Base-by-base conservation (phyloP, 2,113 vertebrate species). In the Polyodon spathula region DNA sequence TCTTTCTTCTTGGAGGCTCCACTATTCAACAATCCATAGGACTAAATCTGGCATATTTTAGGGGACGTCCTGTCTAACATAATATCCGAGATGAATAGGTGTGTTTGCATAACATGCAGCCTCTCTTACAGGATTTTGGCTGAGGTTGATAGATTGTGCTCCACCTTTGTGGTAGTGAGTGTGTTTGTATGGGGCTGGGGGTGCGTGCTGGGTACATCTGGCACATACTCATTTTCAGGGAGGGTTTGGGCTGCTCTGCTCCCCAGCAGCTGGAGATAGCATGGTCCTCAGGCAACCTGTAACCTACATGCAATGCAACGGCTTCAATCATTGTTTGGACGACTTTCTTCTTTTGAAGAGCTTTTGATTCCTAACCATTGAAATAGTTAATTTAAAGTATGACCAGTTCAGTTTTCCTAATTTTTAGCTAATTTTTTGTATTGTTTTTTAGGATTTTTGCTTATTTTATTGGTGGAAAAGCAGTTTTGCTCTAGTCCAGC, bases 341-440 rank as follows among this genome's bases (percentile, higher is more conserved):
- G 65, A 63, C 69, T 73, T 71, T 63, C 63, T 75, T 68, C 73
- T 72, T 72, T 63, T 62, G 62, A 57, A 67, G 73, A 67, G 67
- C 71, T 74, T 78, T 74, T 73, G 72, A 73, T 27, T 70, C 68
- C 59, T 78, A 78, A 81, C 71, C 79, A 85, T 83, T 69, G 6
- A 48, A 59, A 62, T 66, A 67, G 27, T 27, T 27, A 27, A 27
- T 27, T 3, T 27, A 27, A 27, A 27, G 27, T 27, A 27, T 27
- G 27, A 27, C 27, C 27, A 27, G 1, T 27, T 27, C 27, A 27
- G 2, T 27, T 27, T 27, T 27, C 27, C n/a, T n/a, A n/a, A n/a
- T 27, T 27, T 27, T 27, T 27, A 27, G 27, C 3, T 27, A 1
- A 2, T 27, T 27, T 27, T 27, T 27, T 27, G 1, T 27, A 2